Conservation (phyloP, 92 coral and sea anemone species). For the Pocillopora meandrina region DNA sequence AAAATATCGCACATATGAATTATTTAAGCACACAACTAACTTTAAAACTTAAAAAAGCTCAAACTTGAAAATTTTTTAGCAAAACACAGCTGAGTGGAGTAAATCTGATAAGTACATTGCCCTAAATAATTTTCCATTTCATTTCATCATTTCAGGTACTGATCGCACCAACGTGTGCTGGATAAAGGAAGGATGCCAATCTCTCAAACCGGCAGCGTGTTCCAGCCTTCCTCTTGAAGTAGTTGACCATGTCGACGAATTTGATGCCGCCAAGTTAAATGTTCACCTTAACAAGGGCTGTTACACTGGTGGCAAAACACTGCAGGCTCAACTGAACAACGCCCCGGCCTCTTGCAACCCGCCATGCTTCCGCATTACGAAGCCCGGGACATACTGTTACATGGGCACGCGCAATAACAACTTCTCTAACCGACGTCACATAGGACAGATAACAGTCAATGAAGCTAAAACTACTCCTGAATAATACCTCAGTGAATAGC, state of each 20-base stretch:
- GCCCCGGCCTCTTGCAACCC: conserved; percentile 60
- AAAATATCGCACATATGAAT: background rate
- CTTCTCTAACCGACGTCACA: conserved; percentile 64
- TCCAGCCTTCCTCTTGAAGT: conserved; percentile 55
- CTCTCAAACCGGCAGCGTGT: conserved; percentile 44
- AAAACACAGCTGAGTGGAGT: too few species aligned
- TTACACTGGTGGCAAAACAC: conserved; percentile 5
- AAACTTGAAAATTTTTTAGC: too few species aligned
- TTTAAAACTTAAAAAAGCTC: too few species aligned
- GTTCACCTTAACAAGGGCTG: conserved; percentile 51
- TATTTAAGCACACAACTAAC: too few species aligned
- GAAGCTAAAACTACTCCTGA: too few species aligned
- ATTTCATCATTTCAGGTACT: conserved; percentile 20
- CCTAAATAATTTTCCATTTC: too few species aligned
- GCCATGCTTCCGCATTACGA: conserved; percentile 58
- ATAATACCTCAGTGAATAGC: too few species aligned
- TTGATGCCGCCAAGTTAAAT: conserved; percentile 29
- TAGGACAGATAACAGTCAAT: conserved; percentile 1
- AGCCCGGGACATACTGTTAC: conserved; percentile 55
- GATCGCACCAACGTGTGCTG: conserved; percentile 61
- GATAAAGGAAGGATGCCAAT: conserved; percentile 50
- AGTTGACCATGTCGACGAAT: conserved; percentile 31
- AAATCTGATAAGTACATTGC: too few species aligned
- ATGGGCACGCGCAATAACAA: conserved; percentile 69
- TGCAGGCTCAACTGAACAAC: conserved; percentile 42